Evolutionary conservation across 2,888 invertebrate genomes (phyloP).

Genomic region (Aquatica leii): DNA sequence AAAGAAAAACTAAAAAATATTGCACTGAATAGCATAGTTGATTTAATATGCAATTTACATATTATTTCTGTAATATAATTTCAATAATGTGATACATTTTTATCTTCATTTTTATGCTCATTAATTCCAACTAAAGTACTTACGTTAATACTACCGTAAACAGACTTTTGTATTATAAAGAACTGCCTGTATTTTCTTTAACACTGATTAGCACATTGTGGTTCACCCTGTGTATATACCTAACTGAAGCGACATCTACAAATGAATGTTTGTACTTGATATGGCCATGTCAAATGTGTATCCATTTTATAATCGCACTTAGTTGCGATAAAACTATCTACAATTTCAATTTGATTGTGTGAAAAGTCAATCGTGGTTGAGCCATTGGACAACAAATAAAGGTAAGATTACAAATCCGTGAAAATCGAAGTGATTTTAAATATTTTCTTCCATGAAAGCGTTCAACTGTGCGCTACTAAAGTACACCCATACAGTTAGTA

Average conservation of each 20-base stretch:
- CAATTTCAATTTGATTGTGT: conserved; percentile 15
- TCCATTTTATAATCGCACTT: conserved; percentile 4
- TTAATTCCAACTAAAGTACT: no score
- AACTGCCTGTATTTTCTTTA: no score
- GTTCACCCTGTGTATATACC: no score
- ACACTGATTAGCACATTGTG: no score
- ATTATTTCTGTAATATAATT: no score
- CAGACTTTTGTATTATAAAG: no score
- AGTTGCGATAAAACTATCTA: conserved; percentile 1
- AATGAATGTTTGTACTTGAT: background rate
- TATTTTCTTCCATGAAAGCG: conserved; percentile 54
- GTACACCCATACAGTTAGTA: conserved; percentile 51
- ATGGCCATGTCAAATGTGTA: conserved; percentile 5
- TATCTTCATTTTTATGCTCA: no score
- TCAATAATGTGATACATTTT: no score
- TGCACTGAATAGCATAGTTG: no score
- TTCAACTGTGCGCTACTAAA: conserved; percentile 53
- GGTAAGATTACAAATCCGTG: conserved; percentile 58
- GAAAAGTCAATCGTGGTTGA: conserved; percentile 24
- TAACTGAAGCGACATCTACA: background rate
- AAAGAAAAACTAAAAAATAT: no score
- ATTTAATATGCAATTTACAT: no score
- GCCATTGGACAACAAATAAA: conserved; percentile 43
- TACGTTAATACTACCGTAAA: no score
- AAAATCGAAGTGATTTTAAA: conserved; percentile 54